Evolutionary conservation across 2,888 invertebrate species (phyloP).

Genomic region (Eudasyphora cyanicolor): DNA sequence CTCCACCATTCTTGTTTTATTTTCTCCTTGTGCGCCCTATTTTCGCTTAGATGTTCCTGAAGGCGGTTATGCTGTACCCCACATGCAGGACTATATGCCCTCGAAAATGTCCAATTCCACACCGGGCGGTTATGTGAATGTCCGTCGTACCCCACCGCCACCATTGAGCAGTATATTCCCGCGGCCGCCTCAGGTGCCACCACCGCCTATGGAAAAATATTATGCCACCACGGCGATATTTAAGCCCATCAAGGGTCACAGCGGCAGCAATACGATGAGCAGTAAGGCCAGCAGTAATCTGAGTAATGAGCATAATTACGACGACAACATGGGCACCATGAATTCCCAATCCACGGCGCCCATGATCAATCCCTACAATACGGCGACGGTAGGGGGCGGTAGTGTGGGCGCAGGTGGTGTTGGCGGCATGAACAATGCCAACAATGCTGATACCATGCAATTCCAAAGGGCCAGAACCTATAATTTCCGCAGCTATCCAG

Average conservation of each 20-base stretch:
- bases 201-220: conserved; percentile 86
- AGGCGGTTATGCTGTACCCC: conserved; percentile 83
- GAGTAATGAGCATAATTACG: conserved; percentile 75
- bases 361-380: conserved; percentile 75
- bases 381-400: conserved; percentile 62
- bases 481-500: conserved; percentile 79
- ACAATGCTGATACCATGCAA: conserved; percentile 71
- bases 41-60: conserved; percentile 81
- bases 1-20: conserved; percentile 2
- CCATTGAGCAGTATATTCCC: conserved; percentile 82
- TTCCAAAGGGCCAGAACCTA: conserved; percentile 79
- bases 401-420: conserved; percentile 46
- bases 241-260: conserved; percentile 79
- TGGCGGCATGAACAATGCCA: conserved; percentile 66
- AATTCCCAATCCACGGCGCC: conserved; percentile 79
- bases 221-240: conserved; percentile 87
- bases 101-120: conserved; percentile 76
- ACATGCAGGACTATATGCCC: conserved; percentile 81
- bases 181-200: conserved; percentile 85
- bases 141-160: conserved; percentile 80
- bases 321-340: conserved; percentile 78
- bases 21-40: conserved; percentile 28
- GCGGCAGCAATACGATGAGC: conserved; percentile 69
- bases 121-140: conserved; percentile 78
- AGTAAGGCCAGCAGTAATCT: conserved; percentile 66